phyloP scores from a whole-genome alignment of 2,888 invertebrate genomes.

The Epirrhoe alternata region DNA sequence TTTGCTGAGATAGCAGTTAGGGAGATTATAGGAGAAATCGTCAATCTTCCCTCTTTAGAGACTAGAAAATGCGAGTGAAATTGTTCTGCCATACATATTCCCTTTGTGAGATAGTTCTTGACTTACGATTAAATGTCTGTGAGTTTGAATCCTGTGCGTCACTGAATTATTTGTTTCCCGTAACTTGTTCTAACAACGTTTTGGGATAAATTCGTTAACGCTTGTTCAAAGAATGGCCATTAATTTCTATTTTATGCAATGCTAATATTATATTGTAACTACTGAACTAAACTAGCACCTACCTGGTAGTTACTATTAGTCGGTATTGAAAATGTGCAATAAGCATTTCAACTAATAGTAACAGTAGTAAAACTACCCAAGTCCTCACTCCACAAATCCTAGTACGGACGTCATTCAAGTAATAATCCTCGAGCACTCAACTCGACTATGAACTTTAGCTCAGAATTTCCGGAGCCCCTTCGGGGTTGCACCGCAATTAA shows the following conservation, averaged over 20 bases:
- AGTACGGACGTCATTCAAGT: slow-evolving; percentile 12
- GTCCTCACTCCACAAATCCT: not conserved
- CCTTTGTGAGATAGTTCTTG: not conserved
- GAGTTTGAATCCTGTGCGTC: no score
- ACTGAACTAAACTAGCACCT: no score
- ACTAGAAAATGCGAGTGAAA: not conserved
- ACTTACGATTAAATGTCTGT: not conserved
- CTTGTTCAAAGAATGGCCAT: no score
- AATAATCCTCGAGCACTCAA: slow-evolving; percentile 22
- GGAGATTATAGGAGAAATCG: not conserved
- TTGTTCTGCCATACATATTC: not conserved
- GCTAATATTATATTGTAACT: no score
- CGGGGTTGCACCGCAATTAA: slow-evolving; percentile 28
- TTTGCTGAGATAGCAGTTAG: not conserved
- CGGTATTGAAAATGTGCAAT: not conserved
- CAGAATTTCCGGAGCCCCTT: slow-evolving; percentile 13
- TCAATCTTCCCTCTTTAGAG: not conserved
- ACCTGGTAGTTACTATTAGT: no score
- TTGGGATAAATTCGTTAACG: no score
- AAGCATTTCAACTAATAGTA: not conserved
- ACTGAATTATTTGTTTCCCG: no score
- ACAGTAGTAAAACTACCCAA: not conserved
- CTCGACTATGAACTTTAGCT: slow-evolving; percentile 26
- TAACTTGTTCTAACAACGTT: no score
- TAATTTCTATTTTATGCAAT: no score